Evolutionary conservation across 2,888 invertebrate species (phyloP).

Genomic region (Napeogenes inachia): DNA sequence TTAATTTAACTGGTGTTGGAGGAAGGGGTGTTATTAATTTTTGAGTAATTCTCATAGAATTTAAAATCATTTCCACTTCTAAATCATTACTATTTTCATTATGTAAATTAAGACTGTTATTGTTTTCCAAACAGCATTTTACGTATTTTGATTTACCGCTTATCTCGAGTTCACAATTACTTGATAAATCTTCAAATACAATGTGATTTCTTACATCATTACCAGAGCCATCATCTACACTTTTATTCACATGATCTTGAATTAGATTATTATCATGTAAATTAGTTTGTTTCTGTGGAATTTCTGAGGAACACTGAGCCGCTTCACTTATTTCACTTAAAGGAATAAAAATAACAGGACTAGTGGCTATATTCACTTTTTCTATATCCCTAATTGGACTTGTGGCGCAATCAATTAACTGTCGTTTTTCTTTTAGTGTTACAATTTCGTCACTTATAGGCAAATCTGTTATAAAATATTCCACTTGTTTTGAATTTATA

Average conservation of each 20-base stretch:
- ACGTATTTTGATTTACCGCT: conserved; percentile 33
- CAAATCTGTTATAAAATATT: conserved; percentile 31
- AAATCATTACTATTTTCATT: conserved; percentile 40
- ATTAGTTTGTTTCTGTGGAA: not conserved
- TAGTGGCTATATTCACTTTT: conserved; percentile 23
- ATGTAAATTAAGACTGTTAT: conserved; percentile 41
- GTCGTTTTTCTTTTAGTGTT: conserved; percentile 33
- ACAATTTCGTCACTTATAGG: conserved; percentile 36
- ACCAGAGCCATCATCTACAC: not conserved
- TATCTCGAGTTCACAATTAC: conserved; percentile 29
- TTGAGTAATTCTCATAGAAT: conserved; percentile 46
- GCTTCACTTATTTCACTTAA: conserved; percentile 3
- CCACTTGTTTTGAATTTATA: conserved; percentile 3
- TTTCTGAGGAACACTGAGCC: not conserved
- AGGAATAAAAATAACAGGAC: conserved; percentile 17
- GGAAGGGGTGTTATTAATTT: conserved; percentile 55
- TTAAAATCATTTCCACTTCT: conserved; percentile 59
- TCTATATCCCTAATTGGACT: conserved; percentile 30
- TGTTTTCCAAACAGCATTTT: conserved; percentile 45
- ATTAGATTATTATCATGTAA: not conserved
- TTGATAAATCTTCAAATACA: conserved; percentile 22
- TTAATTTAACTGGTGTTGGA: conserved; percentile 41
- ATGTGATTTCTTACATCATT: conserved; percentile 12
- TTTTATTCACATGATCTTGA: not conserved
- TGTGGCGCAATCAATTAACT: conserved; percentile 31